Percentiles rank a stretch among this genome's conserved stretches.
Evolutionary conservation across 2,797 vertebrate genomes (phyloP).

Genomic region (Naso thynnoides): DNA sequence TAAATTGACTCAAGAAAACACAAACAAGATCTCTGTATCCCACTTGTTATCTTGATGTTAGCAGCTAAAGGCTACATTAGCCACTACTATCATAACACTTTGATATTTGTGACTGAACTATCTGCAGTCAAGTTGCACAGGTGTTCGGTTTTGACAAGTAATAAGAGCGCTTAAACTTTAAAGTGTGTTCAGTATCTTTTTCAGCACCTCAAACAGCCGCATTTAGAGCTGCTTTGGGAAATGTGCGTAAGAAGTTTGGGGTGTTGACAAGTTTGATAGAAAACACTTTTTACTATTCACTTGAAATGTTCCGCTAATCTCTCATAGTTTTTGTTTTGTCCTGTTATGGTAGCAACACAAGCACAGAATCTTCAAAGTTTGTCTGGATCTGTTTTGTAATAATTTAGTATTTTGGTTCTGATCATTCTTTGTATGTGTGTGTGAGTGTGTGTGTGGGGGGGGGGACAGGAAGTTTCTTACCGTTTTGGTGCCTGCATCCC

Average conservation of each 20-base stretch:
- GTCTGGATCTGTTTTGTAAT: background rate
- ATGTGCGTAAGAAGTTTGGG: background rate
- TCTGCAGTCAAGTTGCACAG: background rate
- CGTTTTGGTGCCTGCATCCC: background rate
- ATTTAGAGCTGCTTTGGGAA: background rate
- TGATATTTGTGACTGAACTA: background rate
- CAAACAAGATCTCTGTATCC: background rate
- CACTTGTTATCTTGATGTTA: background rate
- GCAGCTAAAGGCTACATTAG: background rate
- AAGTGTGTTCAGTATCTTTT: background rate
- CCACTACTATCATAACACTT: too few species aligned
- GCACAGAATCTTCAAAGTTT: background rate
- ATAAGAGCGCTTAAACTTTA: background rate
- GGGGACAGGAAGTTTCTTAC: too few species aligned
- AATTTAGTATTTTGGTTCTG: background rate
- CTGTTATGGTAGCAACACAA: background rate
- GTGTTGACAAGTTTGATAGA: too few species aligned
- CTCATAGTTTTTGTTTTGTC: background rate
- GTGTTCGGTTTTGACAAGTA: too few species aligned
- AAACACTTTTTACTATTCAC: background rate
- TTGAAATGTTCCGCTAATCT: background rate
- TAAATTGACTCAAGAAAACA: too few species aligned
- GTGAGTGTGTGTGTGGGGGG: background rate
- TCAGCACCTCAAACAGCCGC: background rate
- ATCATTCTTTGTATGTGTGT: background rate